Conservation (phyloP, 2,888 invertebrate genomes). For the Eustalomyia histrio region DNA sequence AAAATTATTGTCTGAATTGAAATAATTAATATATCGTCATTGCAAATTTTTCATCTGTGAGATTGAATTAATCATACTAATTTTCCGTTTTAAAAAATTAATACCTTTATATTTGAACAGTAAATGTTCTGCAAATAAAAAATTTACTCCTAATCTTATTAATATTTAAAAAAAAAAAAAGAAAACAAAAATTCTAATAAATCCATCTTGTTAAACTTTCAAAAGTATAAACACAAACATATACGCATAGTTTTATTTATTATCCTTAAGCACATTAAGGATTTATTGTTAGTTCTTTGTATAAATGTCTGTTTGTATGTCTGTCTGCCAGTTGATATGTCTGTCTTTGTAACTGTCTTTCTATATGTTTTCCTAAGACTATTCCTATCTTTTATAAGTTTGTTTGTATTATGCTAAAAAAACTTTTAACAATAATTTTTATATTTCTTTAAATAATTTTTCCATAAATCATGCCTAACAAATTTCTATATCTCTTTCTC, state of each 20-base stretch:
- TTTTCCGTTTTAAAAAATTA: neutral
- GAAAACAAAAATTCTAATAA: constrained; percentile 52
- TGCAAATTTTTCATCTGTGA: no score
- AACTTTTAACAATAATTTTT: constrained; percentile 55
- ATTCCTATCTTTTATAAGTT: neutral
- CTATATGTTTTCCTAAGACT: neutral
- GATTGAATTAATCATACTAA: no score
- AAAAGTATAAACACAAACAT: constrained; percentile 5
- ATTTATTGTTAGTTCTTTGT: constrained; percentile 49
- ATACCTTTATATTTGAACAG: neutral
- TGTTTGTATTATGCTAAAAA: constrained; percentile 3
- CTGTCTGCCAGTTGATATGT: neutral
- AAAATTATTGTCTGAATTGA: no score
- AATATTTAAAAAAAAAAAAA: no score
- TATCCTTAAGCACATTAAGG: constrained; percentile 56
- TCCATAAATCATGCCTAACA: constrained; percentile 65
- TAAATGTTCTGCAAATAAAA: neutral
- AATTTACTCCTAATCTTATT: neutral
- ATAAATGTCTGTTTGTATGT: constrained; percentile 32
- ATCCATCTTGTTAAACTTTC: constrained; percentile 49
- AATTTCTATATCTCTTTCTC: constrained; percentile 28
- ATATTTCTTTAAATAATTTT: constrained; percentile 64
- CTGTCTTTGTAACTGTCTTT: neutral
- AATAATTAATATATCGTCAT: no score
- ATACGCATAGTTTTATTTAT: constrained; percentile 30